Percentiles rank a stretch among this genome's conserved stretches.
Conservation (phyloP, 2,113 vertebrate genomes). For the Machaerirhynchus nigripectus region DNA sequence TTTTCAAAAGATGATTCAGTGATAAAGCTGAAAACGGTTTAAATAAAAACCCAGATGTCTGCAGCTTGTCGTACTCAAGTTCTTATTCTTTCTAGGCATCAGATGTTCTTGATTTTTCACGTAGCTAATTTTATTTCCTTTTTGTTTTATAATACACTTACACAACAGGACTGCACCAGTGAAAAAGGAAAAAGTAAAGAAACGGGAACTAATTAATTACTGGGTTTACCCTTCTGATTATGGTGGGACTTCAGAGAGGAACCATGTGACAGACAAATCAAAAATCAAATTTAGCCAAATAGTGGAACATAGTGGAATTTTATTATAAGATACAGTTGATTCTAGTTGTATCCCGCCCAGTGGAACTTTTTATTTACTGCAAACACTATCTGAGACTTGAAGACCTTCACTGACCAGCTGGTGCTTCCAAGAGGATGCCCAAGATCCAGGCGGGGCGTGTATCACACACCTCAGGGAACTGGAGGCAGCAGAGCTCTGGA, state of each 20-base stretch:
- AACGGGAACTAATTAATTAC: background rate
- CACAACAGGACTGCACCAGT: background rate
- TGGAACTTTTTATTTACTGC: background rate
- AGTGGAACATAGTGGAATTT: fast-evolving
- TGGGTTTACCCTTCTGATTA: background rate
- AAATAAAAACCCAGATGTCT: conserved; percentile 21
- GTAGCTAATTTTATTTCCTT: background rate
- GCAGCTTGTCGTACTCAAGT: background rate
- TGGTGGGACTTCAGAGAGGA: background rate
- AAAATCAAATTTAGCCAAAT: background rate
- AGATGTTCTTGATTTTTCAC: conserved; percentile 26
- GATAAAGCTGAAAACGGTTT: background rate
- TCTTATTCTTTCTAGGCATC: background rate
- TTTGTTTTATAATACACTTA: background rate
- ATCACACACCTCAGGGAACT: background rate
- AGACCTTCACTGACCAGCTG: background rate
- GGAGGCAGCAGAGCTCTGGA: background rate
- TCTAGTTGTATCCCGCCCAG: background rate
- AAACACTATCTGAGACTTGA: background rate
- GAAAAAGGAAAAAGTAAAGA: background rate
- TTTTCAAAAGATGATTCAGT: background rate
- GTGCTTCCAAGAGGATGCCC: background rate
- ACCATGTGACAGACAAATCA: background rate
- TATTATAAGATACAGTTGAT: background rate
- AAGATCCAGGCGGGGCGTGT: background rate